These are phyloP conservation scores for Gorilla gorilla DNA, from an alignment of 2,113 vertebrate genomes.

Conservation along the genomic window DNA sequence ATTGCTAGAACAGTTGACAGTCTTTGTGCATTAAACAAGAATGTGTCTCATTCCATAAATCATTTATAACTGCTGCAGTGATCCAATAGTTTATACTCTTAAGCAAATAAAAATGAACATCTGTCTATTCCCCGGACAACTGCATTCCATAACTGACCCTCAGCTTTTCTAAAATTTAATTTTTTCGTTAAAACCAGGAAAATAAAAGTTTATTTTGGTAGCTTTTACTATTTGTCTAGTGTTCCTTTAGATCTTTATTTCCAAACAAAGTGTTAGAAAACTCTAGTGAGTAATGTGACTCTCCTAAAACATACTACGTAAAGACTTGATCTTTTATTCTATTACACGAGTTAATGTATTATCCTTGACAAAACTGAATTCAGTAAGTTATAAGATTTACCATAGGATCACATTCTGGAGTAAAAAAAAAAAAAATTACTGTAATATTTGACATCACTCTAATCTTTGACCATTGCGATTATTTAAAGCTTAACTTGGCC, in stretches of 20 bases:
- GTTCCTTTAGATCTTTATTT: slow-evolving; percentile 53
- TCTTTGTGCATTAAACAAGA: slow-evolving; percentile 60
- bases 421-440: background rate
- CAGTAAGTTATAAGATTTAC: background rate
- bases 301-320: background rate
- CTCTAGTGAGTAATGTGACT: background rate
- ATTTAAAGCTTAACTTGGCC: background rate
- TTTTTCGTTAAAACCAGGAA: background rate
- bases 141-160: slow-evolving; percentile 9
- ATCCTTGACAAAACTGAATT: background rate
- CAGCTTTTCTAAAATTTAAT: slow-evolving; percentile 17
- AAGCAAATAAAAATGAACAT: slow-evolving; percentile 72
- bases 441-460: background rate
- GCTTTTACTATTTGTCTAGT: slow-evolving; percentile 23
- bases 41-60: slow-evolving; percentile 77
- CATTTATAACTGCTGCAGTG: slow-evolving; percentile 66
- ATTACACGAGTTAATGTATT: background rate
- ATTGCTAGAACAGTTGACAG: slow-evolving; percentile 56
- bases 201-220: background rate
- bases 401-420: background rate
- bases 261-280: slow-evolving; percentile 24
- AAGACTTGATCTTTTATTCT: background rate
- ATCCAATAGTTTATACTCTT: slow-evolving; percentile 71
- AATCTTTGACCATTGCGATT: background rate
- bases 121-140: slow-evolving; percentile 61